phyloP scores from a whole-genome alignment of 2,797 vertebrate species.

The Poecilia velifera region DNA sequence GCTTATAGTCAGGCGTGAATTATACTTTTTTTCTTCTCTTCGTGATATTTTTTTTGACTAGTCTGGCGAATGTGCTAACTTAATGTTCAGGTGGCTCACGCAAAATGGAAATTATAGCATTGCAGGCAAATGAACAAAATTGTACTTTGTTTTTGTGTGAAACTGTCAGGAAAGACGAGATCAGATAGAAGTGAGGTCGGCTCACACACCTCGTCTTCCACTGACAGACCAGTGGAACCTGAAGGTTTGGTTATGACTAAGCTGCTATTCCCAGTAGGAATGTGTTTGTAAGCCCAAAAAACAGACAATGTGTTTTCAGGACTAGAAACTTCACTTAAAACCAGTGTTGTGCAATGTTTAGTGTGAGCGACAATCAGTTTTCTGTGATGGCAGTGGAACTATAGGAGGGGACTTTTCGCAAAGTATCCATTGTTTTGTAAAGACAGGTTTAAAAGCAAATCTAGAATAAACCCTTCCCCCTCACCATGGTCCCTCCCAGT shows the following conservation, averaged over 20 bases:
- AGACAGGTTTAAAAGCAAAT: not conserved
- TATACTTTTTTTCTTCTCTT: too few species aligned
- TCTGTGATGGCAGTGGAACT: not conserved
- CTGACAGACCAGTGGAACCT: not conserved
- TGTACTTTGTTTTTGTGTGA: not conserved
- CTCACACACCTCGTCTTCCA: not conserved
- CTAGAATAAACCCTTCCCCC: not conserved
- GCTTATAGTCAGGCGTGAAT: too few species aligned
- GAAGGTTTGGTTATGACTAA: not conserved
- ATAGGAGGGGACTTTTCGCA: not conserved
- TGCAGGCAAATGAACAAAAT: not conserved
- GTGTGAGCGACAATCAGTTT: not conserved
- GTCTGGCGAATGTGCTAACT: too few species aligned
- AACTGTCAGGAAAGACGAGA: not conserved
- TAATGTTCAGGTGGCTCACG: not conserved
- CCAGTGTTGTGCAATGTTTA: too few species aligned
- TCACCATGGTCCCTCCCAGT: not conserved
- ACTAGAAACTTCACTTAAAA: too few species aligned
- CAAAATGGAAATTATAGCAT: not conserved
- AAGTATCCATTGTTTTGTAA: not conserved
- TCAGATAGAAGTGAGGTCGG: not conserved
- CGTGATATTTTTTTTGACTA: too few species aligned
- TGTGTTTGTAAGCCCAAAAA: not conserved
- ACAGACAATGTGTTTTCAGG: not conserved
- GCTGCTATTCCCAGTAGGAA: not conserved